A percentile compares a stretch with the other conserved stretches of the same genome.
phyloP scores from a whole-genome alignment of 2,888 invertebrate species.

The Subacronicta megacephala region DNA sequence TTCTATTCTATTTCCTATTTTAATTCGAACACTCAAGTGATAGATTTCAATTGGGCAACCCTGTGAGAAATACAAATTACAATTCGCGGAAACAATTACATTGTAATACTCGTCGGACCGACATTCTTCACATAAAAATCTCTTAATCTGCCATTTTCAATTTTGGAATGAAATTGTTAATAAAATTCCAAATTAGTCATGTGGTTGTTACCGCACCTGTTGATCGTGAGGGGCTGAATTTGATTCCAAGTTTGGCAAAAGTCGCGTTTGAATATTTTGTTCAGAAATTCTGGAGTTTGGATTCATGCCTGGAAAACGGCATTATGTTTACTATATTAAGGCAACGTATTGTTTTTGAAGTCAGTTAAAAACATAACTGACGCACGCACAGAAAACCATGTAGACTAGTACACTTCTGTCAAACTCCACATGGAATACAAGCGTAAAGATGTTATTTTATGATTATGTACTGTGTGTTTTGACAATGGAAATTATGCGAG shows the following conservation, averaged over 20 bases:
- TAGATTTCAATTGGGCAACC: slow-evolving; percentile 18
- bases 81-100: slow-evolving; percentile 41
- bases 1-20: too few species aligned
- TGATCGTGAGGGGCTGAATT: neutral
- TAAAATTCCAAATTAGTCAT: neutral
- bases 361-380: too few species aligned
- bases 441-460: neutral
- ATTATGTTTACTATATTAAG: too few species aligned
- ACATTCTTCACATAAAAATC: slow-evolving; percentile 20
- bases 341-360: too few species aligned
- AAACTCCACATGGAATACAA: too few species aligned
- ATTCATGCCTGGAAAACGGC: too few species aligned
- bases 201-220: neutral
- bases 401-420: too few species aligned
- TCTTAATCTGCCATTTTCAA: slow-evolving; percentile 24
- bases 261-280: too few species aligned
- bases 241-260: too few species aligned
- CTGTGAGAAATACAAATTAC: slow-evolving; percentile 23
- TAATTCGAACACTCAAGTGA: too few species aligned
- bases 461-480: slow-evolving; percentile 8
- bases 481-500: slow-evolving; percentile 8
- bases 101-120: slow-evolving; percentile 32
- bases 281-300: too few species aligned
- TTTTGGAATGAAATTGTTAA: slow-evolving; percentile 15
- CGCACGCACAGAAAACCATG: too few species aligned